These are phyloP conservation scores for Eupithecia subfuscata DNA, from an alignment of 2,888 invertebrate species.

Conservation along the genomic window DNA sequence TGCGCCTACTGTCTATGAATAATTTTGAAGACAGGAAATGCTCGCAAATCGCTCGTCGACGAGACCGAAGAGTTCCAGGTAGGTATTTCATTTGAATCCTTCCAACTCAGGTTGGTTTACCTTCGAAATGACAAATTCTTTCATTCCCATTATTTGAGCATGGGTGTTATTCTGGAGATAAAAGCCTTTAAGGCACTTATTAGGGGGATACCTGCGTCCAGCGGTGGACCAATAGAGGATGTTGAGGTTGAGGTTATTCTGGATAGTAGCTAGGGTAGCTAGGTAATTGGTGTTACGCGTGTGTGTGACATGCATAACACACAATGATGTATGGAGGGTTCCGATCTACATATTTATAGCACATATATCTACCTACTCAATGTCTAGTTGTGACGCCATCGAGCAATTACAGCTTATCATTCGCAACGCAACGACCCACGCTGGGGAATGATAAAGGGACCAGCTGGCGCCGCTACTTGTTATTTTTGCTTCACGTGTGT, in stretches of 20 bases:
- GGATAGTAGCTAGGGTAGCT: background rate
- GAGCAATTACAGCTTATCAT: constrained; percentile 53
- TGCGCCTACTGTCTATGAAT: background rate
- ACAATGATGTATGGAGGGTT: background rate
- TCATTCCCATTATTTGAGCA: background rate
- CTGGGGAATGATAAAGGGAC: constrained; percentile 56
- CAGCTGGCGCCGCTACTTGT: constrained; percentile 60
- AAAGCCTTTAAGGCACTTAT: too few species aligned
- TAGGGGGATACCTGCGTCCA: too few species aligned
- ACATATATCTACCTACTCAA: background rate
- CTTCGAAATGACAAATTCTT: background rate
- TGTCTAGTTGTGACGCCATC: constrained; percentile 48
- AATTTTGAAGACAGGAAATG: background rate
- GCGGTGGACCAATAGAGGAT: too few species aligned
- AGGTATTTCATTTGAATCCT: background rate
- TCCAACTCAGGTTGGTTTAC: background rate
- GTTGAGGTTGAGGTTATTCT: too few species aligned
- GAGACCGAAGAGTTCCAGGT: background rate
- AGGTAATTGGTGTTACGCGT: background rate
- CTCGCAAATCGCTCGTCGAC: background rate
- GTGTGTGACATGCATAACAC: background rate
- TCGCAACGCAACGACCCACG: constrained; percentile 59
- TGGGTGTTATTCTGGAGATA: background rate
- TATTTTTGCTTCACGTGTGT: constrained; percentile 54
- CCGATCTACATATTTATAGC: background rate